phyloP scores from a whole-genome alignment of 2,113 vertebrate species.

The Alaudala cheleensis region DNA sequence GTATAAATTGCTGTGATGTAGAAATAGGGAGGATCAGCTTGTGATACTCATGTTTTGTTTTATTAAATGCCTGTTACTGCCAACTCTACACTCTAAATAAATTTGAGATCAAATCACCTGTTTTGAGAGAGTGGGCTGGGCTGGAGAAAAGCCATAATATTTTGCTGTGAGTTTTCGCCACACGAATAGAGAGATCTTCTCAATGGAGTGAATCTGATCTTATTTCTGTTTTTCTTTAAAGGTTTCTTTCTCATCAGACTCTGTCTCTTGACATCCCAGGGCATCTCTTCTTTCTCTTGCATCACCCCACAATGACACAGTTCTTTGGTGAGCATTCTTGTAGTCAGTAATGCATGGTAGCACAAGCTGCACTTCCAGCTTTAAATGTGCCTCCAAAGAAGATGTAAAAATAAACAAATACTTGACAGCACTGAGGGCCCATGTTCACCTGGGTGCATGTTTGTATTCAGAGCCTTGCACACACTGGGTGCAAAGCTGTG shows the following conservation, averaged over 20 bases:
- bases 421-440: neutral
- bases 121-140: neutral
- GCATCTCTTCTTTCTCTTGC: neutral
- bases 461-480: neutral
- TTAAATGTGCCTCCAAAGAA: neutral
- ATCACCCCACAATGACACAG: neutral
- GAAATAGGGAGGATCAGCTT: neutral
- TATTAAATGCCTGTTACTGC: neutral
- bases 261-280: neutral
- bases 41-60: neutral
- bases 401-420: neutral
- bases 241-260: neutral
- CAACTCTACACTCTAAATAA: neutral
- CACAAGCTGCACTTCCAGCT: neutral
- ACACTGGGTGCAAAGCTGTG: rapidly evolving
- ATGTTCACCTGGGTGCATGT: rapidly evolving
- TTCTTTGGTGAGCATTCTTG: neutral
- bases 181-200: neutral
- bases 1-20: neutral
- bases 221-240: neutral
- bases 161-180: neutral
- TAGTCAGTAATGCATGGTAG: neutral
- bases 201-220: neutral
- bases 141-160: neutral
- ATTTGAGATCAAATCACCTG: neutral